phyloP scores from a whole-genome alignment of 1,140 invertebrate genomes.

The Battus philenor region DNA sequence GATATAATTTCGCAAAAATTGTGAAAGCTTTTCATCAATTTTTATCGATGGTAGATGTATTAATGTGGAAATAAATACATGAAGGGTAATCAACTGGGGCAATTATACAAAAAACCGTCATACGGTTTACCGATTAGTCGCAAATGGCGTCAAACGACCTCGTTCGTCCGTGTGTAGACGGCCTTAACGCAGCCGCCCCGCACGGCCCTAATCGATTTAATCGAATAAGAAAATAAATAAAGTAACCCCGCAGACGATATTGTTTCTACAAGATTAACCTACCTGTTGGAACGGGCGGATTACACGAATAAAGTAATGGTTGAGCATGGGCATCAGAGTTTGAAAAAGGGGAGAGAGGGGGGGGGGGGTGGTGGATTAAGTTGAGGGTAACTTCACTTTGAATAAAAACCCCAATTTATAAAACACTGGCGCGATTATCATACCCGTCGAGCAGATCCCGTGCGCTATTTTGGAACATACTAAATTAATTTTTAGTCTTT shows the following conservation, averaged over 20 bases:
- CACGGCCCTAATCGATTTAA: slow-evolving; percentile 22
- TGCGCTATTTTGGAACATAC: slow-evolving; percentile 6
- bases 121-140: not conserved
- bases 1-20: no score
- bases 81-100: no score
- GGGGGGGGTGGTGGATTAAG: slow-evolving; percentile 1
- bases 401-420: slow-evolving; percentile 9
- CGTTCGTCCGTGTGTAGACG: no score
- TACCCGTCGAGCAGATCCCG: not conserved
- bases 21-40: no score
- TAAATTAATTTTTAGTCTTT: no score
- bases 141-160: not conserved
- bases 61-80: no score
- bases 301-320: slow-evolving; percentile 11
- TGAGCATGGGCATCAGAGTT: slow-evolving; percentile 2
- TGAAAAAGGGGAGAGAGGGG: no score
- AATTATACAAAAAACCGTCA: no score
- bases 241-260: slow-evolving; percentile 18
- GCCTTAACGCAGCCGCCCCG: no score
- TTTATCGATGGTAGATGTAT: no score
- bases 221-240: slow-evolving; percentile 20
- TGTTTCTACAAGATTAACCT: slow-evolving; percentile 13
- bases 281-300: slow-evolving; percentile 9
- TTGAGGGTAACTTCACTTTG: slow-evolving; percentile 5
- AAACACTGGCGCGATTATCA: slow-evolving; percentile 11